Conservation (phyloP, 2,797 vertebrate genomes). For the Moxostoma hubbsi region DNA sequence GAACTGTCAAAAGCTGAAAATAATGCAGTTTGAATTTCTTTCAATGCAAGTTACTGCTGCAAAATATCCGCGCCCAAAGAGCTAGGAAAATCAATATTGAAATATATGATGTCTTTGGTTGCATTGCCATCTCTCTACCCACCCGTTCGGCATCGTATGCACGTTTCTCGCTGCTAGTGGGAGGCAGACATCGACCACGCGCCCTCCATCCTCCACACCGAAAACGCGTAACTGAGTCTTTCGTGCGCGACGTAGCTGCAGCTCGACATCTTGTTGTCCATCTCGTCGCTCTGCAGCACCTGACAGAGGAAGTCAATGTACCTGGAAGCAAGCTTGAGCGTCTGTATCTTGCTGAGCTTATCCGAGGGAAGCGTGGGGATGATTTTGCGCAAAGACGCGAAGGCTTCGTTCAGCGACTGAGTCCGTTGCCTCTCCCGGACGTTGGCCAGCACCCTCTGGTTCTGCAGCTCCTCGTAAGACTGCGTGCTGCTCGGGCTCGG, state of each 20-base stretch:
- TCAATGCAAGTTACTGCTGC: slow-evolving; percentile 5
- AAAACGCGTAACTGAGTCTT: slow-evolving; percentile 86
- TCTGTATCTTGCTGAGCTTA: slow-evolving; percentile 87
- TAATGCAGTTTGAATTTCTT: slow-evolving; percentile 5
- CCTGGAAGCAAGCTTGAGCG: slow-evolving; percentile 83
- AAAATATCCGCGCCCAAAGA: neutral
- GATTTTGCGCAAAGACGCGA: slow-evolving; percentile 82
- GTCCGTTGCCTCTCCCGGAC: slow-evolving; percentile 83
- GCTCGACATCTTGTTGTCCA: slow-evolving; percentile 87
- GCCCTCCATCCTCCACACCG: slow-evolving; percentile 87
- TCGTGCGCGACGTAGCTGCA: slow-evolving; percentile 87
- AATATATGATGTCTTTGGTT: neutral
- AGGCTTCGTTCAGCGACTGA: slow-evolving; percentile 85
- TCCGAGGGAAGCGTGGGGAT: slow-evolving; percentile 85
- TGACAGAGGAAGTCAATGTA: slow-evolving; percentile 86
- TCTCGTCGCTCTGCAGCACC: slow-evolving; percentile 87
- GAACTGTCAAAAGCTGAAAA: slow-evolving; percentile 16
- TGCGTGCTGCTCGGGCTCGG: slow-evolving; percentile 77
- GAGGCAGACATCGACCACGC: slow-evolving; percentile 86
- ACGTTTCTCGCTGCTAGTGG: slow-evolving; percentile 70
- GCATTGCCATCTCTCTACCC: slow-evolving; percentile 59
- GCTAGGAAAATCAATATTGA: neutral
- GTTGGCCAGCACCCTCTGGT: slow-evolving; percentile 84
- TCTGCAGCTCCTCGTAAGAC: slow-evolving; percentile 85
- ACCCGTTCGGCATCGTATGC: slow-evolving; percentile 76